Evolutionary conservation across 2,797 vertebrate species (phyloP).

Genomic region (Channa striata): DNA sequence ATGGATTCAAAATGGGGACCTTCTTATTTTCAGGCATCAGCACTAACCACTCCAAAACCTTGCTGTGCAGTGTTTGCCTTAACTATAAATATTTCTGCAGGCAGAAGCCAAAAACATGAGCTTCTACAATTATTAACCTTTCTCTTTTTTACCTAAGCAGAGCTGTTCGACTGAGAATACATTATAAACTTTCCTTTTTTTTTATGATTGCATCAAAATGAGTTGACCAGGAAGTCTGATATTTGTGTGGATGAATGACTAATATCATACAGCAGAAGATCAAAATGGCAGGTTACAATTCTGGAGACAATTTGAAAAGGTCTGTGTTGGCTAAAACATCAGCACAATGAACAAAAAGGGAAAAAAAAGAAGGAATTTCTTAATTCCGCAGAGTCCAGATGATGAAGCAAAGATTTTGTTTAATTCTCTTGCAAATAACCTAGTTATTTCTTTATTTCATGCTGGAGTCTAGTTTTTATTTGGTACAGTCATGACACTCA

Average conservation of each 20-base stretch:
- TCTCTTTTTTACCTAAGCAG: too few species aligned
- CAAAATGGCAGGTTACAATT: conserved; percentile 4
- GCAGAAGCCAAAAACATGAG: too few species aligned
- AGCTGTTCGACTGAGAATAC: too few species aligned
- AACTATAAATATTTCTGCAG: too few species aligned
- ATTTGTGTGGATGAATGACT: conserved; percentile 5
- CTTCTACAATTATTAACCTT: too few species aligned
- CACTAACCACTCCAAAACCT: too few species aligned
- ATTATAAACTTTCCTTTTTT: too few species aligned
- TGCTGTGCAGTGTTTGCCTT: too few species aligned
- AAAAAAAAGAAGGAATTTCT: background rate
- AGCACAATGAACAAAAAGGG: background rate
- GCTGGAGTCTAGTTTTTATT: conserved; percentile 5
- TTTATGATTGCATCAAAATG: too few species aligned
- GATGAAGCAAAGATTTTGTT: conserved; percentile 32
- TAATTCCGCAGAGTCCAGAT: background rate
- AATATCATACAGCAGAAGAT: background rate
- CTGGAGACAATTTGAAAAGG: background rate
- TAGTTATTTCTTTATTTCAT: conserved; percentile 16
- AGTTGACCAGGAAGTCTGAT: too few species aligned
- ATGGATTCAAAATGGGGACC: too few species aligned
- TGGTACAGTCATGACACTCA: background rate
- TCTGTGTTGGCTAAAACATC: background rate
- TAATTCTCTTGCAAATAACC: conserved; percentile 41
- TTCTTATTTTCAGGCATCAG: too few species aligned